Conservation (phyloP, 2,888 invertebrate genomes). For the Dastarcus helophoroides region DNA sequence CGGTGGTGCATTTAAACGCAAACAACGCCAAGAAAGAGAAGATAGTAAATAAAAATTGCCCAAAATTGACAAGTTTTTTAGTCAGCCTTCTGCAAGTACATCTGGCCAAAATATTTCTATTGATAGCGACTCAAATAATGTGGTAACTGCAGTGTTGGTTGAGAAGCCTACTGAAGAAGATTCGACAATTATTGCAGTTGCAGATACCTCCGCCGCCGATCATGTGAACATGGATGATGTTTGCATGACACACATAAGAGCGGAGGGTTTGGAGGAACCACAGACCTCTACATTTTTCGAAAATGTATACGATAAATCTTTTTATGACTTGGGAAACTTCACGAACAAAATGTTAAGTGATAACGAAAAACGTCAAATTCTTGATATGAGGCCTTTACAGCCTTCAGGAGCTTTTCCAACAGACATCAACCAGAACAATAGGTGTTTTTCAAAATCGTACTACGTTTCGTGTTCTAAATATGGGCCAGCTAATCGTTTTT, state of each 20-base stretch:
- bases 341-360: constrained; percentile 11
- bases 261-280: constrained; percentile 9
- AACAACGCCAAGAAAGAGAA: no score
- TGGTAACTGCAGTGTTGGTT: constrained; percentile 1
- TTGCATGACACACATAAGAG: constrained; percentile 4
- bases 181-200: constrained; percentile 3
- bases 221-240: no score
- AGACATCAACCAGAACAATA: constrained; percentile 7
- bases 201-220: constrained; percentile 5
- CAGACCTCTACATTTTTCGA: constrained; percentile 10
- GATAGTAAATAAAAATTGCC: no score
- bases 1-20: no score
- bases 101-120: no score
- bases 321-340: constrained; percentile 13
- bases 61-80: no score
- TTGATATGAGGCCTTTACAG: constrained; percentile 10
- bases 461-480: constrained; percentile 7
- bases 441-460: constrained; percentile 7
- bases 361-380: constrained; percentile 12
- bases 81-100: no score
- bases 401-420: constrained; percentile 6
- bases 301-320: constrained; percentile 12
- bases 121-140: no score
- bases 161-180: constrained; percentile 3
- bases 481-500: constrained; percentile 4